A percentile compares a stretch with the other conserved stretches of the same genome.
phyloP scores from a whole-genome alignment of 2,888 invertebrate genomes.

The Campopleginae sp. region DNA sequence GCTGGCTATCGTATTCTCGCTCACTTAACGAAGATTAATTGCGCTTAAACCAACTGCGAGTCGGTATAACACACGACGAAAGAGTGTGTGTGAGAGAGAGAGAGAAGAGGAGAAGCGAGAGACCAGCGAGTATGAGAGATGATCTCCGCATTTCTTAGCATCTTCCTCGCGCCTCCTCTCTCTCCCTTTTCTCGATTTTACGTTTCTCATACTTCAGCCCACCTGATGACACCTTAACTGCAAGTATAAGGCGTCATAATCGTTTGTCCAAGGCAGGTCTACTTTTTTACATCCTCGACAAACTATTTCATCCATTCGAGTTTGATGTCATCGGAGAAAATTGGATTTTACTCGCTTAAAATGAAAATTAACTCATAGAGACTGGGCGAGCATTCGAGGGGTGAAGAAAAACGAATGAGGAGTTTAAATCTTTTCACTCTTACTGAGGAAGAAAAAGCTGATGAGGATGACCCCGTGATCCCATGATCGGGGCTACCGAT shows the following conservation, averaged over 20 bases:
- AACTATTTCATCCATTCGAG: slow-evolving; percentile 41
- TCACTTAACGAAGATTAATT: slow-evolving; percentile 84
- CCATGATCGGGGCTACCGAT: slow-evolving; percentile 62
- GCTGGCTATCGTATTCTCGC: slow-evolving; percentile 76
- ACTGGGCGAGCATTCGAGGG: slow-evolving; percentile 38
- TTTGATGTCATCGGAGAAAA: slow-evolving; percentile 19
- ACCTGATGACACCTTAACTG: slow-evolving; percentile 73
- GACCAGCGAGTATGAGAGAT: slow-evolving; percentile 58
- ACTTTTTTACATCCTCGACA: slow-evolving; percentile 22
- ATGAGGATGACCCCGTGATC: slow-evolving; percentile 65
- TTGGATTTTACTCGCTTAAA: slow-evolving; percentile 37
- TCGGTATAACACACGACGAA: slow-evolving; percentile 61
- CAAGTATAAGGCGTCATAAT: slow-evolving; percentile 60
- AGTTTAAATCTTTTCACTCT: slow-evolving; percentile 1
- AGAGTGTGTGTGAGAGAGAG: slow-evolving; percentile 24
- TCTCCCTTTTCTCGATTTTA: slow-evolving; percentile 5
- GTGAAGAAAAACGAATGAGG: slow-evolving; percentile 25
- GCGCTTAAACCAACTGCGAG: slow-evolving; percentile 82
- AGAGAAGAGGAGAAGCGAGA: slow-evolving; percentile 28
- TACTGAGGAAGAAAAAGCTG: slow-evolving; percentile 22
- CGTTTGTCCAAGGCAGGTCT: neutral
- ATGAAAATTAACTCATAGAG: slow-evolving; percentile 67
- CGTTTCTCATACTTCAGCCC: slow-evolving; percentile 32
- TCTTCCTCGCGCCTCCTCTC: slow-evolving; percentile 51
- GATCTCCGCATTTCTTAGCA: slow-evolving; percentile 47